A percentile compares a stretch with the other conserved stretches of the same genome.
Evolutionary conservation across 2,113 vertebrate genomes (phyloP).

Genomic region (Hemibagrus wyckioides): DNA sequence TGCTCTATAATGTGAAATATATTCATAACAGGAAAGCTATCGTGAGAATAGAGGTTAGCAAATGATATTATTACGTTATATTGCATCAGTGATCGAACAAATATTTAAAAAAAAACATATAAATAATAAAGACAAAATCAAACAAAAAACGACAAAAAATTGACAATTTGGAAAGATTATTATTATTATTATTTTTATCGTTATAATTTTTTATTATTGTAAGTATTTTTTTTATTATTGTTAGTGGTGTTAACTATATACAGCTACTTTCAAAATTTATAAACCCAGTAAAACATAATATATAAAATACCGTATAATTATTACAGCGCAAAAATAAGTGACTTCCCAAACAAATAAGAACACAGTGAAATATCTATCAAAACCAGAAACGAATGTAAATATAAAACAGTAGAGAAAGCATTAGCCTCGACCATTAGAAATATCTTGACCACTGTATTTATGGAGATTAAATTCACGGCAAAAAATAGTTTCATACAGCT

Average conservation of each 20-base stretch:
- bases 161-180: background rate
- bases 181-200: no score
- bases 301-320: background rate
- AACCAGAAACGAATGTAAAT: background rate
- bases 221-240: background rate
- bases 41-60: background rate
- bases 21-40: background rate
- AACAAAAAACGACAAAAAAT: background rate
- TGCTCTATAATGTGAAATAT: background rate
- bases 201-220: background rate
- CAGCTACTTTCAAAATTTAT: background rate
- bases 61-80: background rate
- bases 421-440: background rate
- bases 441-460: no score
- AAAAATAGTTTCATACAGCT: background rate
- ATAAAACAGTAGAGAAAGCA: background rate
- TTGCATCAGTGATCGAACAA: background rate
- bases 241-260: background rate
- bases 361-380: background rate
- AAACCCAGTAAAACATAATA: background rate
- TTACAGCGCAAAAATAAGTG: background rate
- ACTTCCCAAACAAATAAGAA: background rate
- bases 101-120: background rate
- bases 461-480: background rate
- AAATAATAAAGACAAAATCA: background rate